Percentiles rank a stretch among this genome's conserved stretches.
Conservation (phyloP, 2,888 invertebrate genomes). For the Dinocampus coccinellae region DNA sequence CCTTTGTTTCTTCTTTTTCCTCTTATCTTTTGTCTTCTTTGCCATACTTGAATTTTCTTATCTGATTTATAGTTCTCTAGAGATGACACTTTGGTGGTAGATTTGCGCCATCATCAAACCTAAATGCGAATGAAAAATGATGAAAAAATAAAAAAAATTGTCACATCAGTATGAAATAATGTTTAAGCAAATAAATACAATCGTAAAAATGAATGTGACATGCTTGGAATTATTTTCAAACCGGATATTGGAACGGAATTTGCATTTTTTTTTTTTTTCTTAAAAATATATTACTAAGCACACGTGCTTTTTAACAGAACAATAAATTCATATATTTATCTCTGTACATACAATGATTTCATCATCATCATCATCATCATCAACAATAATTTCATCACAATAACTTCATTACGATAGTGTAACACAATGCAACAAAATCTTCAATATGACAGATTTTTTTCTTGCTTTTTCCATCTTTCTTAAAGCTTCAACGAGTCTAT, state of each 20-base stretch:
- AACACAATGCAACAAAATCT: background rate
- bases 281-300: background rate
- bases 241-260: slow-evolving; percentile 17
- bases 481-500: background rate
- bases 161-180: background rate
- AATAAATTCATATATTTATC: slow-evolving; percentile 46
- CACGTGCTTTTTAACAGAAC: slow-evolving; percentile 24
- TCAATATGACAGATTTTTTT: slow-evolving; percentile 10
- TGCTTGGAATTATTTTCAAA: slow-evolving; percentile 10
- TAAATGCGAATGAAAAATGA: slow-evolving; percentile 55
- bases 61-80: slow-evolving; percentile 46
- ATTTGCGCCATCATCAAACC: slow-evolving; percentile 55
- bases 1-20: background rate
- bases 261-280: slow-evolving; percentile 17
- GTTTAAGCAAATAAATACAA: background rate
- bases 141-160: slow-evolving; percentile 27
- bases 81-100: slow-evolving; percentile 60
- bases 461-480: slow-evolving; percentile 23
- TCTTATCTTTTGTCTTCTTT: no score
- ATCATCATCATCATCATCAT: no score
- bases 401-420: slow-evolving; percentile 23
- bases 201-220: background rate
- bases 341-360: slow-evolving; percentile 37
- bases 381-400: slow-evolving; percentile 41
- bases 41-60: no score